A percentile compares a stretch with the other conserved stretches of the same genome.
Conservation (phyloP, 2,113 vertebrate species). For the Oxyura jamaicensis region DNA sequence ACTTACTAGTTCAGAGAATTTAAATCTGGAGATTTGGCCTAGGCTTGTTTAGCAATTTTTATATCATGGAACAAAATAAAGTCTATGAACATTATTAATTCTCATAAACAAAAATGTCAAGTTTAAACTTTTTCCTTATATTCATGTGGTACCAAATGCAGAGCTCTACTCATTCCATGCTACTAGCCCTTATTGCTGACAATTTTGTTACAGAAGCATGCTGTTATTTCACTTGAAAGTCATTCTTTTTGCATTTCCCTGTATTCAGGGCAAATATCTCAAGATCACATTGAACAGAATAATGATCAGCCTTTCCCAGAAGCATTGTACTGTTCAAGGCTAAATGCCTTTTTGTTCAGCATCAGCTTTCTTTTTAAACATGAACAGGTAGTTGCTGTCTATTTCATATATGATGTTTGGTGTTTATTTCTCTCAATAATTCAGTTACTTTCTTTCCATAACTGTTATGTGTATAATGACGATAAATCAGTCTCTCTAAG, state of each 20-base stretch:
- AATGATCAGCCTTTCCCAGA: conserved; percentile 7
- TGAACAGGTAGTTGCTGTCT: background rate
- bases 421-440: background rate
- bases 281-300: background rate
- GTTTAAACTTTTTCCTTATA: background rate
- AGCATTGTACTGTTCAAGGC: background rate
- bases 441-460: background rate
- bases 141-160: background rate
- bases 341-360: conserved; percentile 4
- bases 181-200: background rate
- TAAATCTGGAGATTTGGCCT: background rate
- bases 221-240: background rate
- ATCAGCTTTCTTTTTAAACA: background rate
- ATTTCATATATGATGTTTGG: background rate
- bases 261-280: background rate
- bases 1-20: background rate
- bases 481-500: background rate
- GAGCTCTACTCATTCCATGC: background rate
- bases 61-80: background rate
- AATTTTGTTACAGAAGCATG: background rate
- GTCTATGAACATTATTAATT: background rate
- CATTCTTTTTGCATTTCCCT: background rate
- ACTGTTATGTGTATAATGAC: background rate
- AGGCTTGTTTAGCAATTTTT: background rate
- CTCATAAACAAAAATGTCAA: background rate